These are phyloP conservation scores for Marmota flaviventris DNA, from an alignment of 2,113 vertebrate species.

Conservation along the genomic window DNA sequence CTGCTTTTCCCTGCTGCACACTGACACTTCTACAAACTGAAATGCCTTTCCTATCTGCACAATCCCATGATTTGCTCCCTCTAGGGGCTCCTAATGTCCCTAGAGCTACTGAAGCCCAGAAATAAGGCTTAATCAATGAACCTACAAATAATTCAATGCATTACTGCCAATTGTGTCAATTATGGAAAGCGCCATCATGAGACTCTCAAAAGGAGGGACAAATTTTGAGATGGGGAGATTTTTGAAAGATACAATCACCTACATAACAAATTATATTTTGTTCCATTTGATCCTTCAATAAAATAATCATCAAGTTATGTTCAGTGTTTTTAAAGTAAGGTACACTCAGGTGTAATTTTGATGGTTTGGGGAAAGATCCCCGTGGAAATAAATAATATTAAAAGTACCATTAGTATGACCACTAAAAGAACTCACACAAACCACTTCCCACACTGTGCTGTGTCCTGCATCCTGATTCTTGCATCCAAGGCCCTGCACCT, in stretches of 20 bases:
- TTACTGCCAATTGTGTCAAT: slow-evolving; percentile 18
- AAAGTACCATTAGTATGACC: not conserved
- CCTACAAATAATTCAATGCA: not conserved
- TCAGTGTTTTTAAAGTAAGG: not conserved
- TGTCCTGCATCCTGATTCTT: not conserved
- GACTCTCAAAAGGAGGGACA: not conserved
- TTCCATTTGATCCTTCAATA: not conserved
- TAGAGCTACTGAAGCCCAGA: not conserved
- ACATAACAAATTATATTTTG: slow-evolving; percentile 32
- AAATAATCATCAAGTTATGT: not conserved
- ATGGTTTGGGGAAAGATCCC: not conserved
- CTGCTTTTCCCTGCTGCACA: slow-evolving; percentile 12
- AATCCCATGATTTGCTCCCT: not conserved
- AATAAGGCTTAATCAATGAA: slow-evolving; percentile 47
- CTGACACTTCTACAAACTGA: not conserved
- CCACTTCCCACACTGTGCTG: not conserved
- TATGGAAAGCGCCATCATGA: slow-evolving; percentile 1
- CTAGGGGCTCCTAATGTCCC: not conserved
- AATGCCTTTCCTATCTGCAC: slow-evolving; percentile 2
- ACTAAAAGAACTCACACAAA: slow-evolving; percentile 4
- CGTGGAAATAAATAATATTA: not conserved
- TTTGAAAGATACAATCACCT: slow-evolving; percentile 17
- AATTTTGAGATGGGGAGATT: not conserved
- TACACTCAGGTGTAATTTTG: not conserved
- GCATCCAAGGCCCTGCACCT: not conserved